Evolutionary conservation across 2,113 vertebrate species (phyloP), one percentile per base, ranked within the genome.

Genomic region (Pithys albifrons): DNA sequence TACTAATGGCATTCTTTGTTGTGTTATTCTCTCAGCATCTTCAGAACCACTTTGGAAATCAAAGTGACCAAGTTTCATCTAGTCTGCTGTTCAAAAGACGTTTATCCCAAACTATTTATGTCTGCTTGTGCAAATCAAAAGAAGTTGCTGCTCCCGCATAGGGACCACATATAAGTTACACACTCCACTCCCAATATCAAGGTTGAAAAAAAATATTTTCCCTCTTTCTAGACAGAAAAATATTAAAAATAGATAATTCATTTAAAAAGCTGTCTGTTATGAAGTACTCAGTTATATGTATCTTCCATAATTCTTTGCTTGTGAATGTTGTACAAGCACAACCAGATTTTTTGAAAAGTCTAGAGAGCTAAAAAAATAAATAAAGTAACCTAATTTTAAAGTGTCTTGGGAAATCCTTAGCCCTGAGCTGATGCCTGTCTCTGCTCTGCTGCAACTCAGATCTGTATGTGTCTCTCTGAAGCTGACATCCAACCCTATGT

Each of bases 341-440:
- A 75, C 6, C 18, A 88, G 39, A 79, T 70, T 82, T 95, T 61
- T 0, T 0, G 57, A 75, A 78, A 87, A 33, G 28, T 79, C 85
- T 69, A n/a, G 37, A 20, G 22, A 74, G 78, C 82, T 89, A 88
- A 94, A 92, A 92, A 94, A 90, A 69, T 72, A 76, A 72, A 91
- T 82, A 83, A 93, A 94, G 62, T 91, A 93, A 94, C 88, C 67
- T 93, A 83, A 85, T 96, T 96, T 93, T 90, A 76, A 78, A 83
- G 29, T 1, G 4, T 94, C 90, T 90, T 46, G 75, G 91, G 88
- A 96, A 93, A 96, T 97, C 54, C 75, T 88, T 76, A 91, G 91
- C 88, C 75, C 43, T 83, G 79, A 85, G 49, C 86, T 93, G 66
- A 90, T 73, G 64, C 17, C 46, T 94, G 58, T 58, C 78, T 88